Evolutionary conservation across 1,140 invertebrate genomes (phyloP).

Genomic region (Hylaeus volcanicus): DNA sequence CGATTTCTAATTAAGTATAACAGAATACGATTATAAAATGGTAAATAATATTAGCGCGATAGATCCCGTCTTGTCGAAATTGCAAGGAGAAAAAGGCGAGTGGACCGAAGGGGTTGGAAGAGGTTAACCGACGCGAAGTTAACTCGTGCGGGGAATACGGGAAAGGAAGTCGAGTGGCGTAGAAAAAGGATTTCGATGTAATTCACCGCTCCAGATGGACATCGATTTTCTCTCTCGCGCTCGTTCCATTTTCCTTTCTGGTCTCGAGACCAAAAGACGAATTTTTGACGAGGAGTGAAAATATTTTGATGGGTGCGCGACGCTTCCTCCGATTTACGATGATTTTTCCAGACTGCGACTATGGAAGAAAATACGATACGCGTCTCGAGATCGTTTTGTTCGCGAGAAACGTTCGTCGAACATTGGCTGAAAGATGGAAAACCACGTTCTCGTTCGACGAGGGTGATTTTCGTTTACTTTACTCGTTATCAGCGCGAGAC

Average conservation of each 20-base stretch:
- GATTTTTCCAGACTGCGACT: too few species aligned
- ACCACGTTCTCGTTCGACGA: conserved; percentile 60
- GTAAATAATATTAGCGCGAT: too few species aligned
- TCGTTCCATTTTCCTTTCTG: neutral
- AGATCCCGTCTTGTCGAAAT: too few species aligned
- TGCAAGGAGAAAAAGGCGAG: neutral
- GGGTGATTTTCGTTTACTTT: conserved; percentile 51
- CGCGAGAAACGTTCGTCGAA: conserved; percentile 7
- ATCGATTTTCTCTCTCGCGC: conserved; percentile 53
- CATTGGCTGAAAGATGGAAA: conserved; percentile 64
- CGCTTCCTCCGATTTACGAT: too few species aligned
- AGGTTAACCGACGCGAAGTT: neutral
- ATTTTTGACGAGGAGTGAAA: neutral
- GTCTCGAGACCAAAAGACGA: too few species aligned
- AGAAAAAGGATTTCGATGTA: conserved; percentile 73
- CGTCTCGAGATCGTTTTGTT: too few species aligned
- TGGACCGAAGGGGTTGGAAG: too few species aligned
- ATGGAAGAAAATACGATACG: too few species aligned
- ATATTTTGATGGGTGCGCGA: too few species aligned
- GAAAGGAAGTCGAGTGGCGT: conserved; percentile 42
- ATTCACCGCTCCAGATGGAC: conserved; percentile 64
- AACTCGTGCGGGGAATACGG: conserved; percentile 21
- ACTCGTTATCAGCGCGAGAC: conserved; percentile 59
- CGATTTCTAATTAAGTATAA: too few species aligned
- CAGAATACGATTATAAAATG: too few species aligned